phyloP scores from a whole-genome alignment of 1,140 invertebrate genomes.

The Pachypsylla venusta region DNA sequence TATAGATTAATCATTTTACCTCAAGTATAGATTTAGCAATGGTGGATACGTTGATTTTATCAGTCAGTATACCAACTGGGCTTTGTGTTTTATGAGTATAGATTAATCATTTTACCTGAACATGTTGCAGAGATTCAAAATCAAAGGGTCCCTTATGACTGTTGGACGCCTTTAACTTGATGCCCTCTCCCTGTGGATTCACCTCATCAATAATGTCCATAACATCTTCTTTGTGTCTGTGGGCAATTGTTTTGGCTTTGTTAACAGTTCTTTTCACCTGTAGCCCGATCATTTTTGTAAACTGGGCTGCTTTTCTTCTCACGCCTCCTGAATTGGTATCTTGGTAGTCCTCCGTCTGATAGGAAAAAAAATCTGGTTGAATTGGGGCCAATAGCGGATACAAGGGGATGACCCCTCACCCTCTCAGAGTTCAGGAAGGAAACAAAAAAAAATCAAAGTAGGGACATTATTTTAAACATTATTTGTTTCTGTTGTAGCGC shows the following conservation, averaged over 20 bases:
- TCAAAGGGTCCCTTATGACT: conserved; percentile 94
- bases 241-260: conserved; percentile 78
- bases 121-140: conserved; percentile 62
- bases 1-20: no score
- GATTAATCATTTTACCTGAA: conserved; percentile 42
- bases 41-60: no score
- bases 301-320: conserved; percentile 42
- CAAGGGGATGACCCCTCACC: no score
- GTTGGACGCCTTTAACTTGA: conserved; percentile 83
- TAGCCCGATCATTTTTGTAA: conserved; percentile 72
- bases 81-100: no score
- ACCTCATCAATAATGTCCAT: conserved; percentile 73
- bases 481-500: no score
- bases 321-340: conserved; percentile 27
- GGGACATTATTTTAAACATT: no score
- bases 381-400: no score
- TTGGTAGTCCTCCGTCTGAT: conserved; percentile 25
- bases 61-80: no score
- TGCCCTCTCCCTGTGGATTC: conserved; percentile 50
- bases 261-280: conserved; percentile 78
- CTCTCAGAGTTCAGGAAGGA: no score
- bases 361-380: not conserved
- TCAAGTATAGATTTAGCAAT: no score
- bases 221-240: conserved; percentile 73
- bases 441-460: no score